Percentiles rank a stretch among this genome's conserved stretches.
Conservation (phyloP, 1,140 invertebrate genomes). For the Diorhabda elongata region DNA sequence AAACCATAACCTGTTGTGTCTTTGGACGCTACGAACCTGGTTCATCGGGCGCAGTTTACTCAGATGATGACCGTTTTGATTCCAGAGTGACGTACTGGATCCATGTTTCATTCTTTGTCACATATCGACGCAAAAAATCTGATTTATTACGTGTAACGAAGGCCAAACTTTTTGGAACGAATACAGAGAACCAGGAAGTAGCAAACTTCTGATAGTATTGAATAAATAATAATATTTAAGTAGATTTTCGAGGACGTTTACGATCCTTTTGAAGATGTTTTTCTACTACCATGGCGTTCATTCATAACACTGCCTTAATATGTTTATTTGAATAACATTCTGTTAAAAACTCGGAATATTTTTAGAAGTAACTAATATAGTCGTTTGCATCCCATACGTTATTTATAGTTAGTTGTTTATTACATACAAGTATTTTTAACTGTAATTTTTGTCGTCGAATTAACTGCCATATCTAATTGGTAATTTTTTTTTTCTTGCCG, state of each 20-base stretch:
- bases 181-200: too few species aligned
- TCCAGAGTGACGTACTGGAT: too few species aligned
- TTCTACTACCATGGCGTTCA: background rate
- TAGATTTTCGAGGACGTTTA: background rate
- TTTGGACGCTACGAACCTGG: too few species aligned
- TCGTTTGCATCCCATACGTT: background rate
- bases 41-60: too few species aligned
- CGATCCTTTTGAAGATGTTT: background rate
- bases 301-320: background rate
- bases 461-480: background rate
- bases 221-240: too few species aligned
- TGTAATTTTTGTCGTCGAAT: background rate
- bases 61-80: too few species aligned
- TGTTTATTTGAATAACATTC: background rate
- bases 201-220: too few species aligned
- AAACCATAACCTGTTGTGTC: too few species aligned
- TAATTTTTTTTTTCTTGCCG: background rate
- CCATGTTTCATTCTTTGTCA: too few species aligned
- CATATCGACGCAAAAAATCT: too few species aligned
- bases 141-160: too few species aligned
- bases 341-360: background rate
- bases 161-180: too few species aligned
- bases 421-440: background rate
- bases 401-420: background rate
- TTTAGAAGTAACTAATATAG: background rate